Conservation (phyloP, 2,888 invertebrate species). For the Malthinus flaveolus region DNA sequence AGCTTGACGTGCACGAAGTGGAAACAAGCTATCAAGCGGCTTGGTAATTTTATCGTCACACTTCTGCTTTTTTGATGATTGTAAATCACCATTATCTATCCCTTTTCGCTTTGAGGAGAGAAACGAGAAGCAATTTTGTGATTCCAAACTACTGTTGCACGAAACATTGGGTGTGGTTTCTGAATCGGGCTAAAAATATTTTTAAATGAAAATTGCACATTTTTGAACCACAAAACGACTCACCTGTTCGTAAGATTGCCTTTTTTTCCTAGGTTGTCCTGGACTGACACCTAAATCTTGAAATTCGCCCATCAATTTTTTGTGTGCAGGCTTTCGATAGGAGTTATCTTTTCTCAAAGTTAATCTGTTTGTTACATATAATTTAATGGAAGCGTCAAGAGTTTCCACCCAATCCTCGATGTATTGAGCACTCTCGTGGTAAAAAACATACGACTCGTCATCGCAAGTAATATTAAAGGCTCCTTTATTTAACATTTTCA, state of each 20-base stretch:
- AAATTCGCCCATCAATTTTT: slow-evolving; percentile 60
- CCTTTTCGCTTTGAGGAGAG: slow-evolving; percentile 17
- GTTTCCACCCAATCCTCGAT: slow-evolving; percentile 62
- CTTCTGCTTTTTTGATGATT: background rate
- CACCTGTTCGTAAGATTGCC: slow-evolving; percentile 12
- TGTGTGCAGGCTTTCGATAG: slow-evolving; percentile 62
- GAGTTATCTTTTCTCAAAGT: slow-evolving; percentile 68
- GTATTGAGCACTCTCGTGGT: slow-evolving; percentile 58
- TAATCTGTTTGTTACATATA: slow-evolving; percentile 61
- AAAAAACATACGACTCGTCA: slow-evolving; percentile 61
- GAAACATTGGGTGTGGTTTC: slow-evolving; percentile 11
- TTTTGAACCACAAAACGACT: background rate
- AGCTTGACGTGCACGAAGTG: slow-evolving; percentile 28
- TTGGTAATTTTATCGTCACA: background rate
- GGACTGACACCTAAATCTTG: slow-evolving; percentile 59
- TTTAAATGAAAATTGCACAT: background rate
- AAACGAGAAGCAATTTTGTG: slow-evolving; percentile 8
- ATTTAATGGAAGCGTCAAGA: slow-evolving; percentile 60
- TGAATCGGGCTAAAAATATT: slow-evolving; percentile 4
- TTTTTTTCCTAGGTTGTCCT: slow-evolving; percentile 51
- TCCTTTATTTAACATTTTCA: slow-evolving; percentile 61
- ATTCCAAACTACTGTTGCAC: slow-evolving; percentile 7
- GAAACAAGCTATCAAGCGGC: slow-evolving; percentile 34
- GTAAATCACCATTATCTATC: slow-evolving; percentile 9
- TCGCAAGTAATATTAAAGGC: slow-evolving; percentile 65